These are phyloP conservation scores for Lindbergichthys nudifrons DNA, from an alignment of 2,797 vertebrate genomes.

Conservation along the genomic window DNA sequence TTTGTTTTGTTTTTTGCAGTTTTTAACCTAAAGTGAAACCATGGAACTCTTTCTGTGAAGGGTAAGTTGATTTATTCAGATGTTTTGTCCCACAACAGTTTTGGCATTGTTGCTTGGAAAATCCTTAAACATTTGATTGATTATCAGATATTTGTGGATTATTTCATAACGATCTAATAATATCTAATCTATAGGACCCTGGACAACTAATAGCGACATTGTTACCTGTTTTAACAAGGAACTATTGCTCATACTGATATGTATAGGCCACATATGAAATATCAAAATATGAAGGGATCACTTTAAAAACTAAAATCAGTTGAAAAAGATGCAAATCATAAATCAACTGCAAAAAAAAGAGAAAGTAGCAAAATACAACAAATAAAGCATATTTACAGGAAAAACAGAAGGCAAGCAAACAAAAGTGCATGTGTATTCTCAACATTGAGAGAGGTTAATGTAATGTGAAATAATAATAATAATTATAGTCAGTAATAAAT, in stretches of 20 bases:
- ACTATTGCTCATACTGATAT: neutral
- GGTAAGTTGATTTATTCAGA: too few species aligned
- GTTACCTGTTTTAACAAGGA: neutral
- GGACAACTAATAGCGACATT: neutral
- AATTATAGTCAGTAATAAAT: neutral
- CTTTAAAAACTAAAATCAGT: slow-evolving; percentile 30
- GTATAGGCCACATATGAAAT: slow-evolving; percentile 22
- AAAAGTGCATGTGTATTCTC: slow-evolving; percentile 29
- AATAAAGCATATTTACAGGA: slow-evolving; percentile 10
- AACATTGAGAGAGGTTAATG: slow-evolving; percentile 1
- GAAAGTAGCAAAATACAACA: neutral
- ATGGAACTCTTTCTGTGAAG: neutral
- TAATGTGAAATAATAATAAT: neutral
- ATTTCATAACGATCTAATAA: neutral
- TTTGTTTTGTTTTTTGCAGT: neutral
- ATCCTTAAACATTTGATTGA: neutral
- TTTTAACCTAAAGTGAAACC: neutral
- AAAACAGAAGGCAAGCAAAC: slow-evolving; percentile 22
- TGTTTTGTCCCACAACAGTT: neutral
- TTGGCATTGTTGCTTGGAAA: neutral
- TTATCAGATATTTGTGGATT: neutral
- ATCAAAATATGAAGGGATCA: slow-evolving; percentile 50
- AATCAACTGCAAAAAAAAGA: slow-evolving; percentile 1
- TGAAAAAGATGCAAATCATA: slow-evolving; percentile 16
- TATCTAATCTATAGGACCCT: neutral